Base-by-base conservation (phyloP, 2,888 invertebrate species). In the Lymantria monacha region DNA sequence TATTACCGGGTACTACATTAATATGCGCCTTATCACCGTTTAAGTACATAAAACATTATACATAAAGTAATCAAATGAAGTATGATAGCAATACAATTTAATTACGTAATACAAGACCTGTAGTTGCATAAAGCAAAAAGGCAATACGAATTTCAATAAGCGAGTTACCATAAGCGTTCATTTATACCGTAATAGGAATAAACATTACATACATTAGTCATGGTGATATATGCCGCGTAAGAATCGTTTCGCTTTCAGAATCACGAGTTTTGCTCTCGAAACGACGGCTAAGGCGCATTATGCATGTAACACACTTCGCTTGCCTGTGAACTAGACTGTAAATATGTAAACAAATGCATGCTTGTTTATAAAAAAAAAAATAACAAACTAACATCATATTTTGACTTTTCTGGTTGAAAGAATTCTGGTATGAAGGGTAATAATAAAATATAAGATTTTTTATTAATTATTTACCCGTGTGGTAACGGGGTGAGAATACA, bases 231-330 rank as follows among this genome's bases (percentile, higher is more conserved):
- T 59, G 63, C 66, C 55, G 67, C 63, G 66, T 66, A 69, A 66
- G 61, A 69, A 69, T 58, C 61, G 61, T 72, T 76, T 89, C 85
- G 75, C 88, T 89, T 86, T 87, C 87, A 75, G 83, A 84, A 83
- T 81, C 81, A 83, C 76, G 78, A 77, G 79, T 82, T 81, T 85
- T 84, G 75, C 84, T 87, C 83, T 88, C 85, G 70, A 79, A 79
- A 79, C 77, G 70, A 70, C 68, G 67, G 55, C 71, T 63, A 69
- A 71, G 65, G 51, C 51, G 50, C 54, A 54, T 68, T 55, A 62
- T 55, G 56, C 59, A 56, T 66, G 54, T 52, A 59, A 63, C 59
- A 61, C 59, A 62, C 58, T 66, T 63, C 44, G 48, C 33, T n/a
- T 42, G 48, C 14, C 51, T 57, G 63, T 59, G 60, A 69, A 69